Evolutionary conservation across 2,113 vertebrate species (phyloP), one percentile per base, ranked within the genome.

Genomic region (Mola mola): DNA sequence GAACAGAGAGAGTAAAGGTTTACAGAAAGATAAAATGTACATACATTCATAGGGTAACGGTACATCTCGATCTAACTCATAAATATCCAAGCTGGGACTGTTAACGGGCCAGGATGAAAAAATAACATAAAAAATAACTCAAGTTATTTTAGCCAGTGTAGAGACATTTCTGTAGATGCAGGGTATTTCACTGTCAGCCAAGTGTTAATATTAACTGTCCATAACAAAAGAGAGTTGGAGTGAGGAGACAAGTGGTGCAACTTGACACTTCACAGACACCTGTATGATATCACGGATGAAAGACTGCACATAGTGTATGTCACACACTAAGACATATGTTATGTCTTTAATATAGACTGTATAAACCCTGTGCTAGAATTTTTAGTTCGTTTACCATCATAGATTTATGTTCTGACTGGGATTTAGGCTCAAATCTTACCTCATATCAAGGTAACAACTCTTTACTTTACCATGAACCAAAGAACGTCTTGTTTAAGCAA

Each of bases 1-100:
- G 57, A 55, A 67, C 52, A 70, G 66, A 80, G 77, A 75, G 79
- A 84, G 76, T 66, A 67, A 84, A 87, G 59, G 55, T 46, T 70
- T 75, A 82, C 88, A 78, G 87, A 89, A 77, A 74, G 58, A 62
- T 8, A 43, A 19, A 10, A 68, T 72, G 58, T 68, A 75, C 72
- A 76, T 75, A 78, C 78, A 65, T 79, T 82, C 75, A 82, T 66
- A 82, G 81, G 72, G 82, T 78, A 86, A 77, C 80, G 47, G 48
- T 75, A 81, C 78, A 77, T 78, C 53, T 77, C 42, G 52, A 52
- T 82, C 55, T 64, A 51, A 60, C 43, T 73, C 79, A 52, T 89
- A 84, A 89, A 89, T 87, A 76, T 82, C 26, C 0, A 8, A 44
- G 59, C 59, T 26, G 57, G 56, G 51, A 43, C 51, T 42, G 80